These are phyloP conservation scores for Bruchidius siliquastri DNA, from an alignment of 2,888 invertebrate species.

Conservation along the genomic window DNA sequence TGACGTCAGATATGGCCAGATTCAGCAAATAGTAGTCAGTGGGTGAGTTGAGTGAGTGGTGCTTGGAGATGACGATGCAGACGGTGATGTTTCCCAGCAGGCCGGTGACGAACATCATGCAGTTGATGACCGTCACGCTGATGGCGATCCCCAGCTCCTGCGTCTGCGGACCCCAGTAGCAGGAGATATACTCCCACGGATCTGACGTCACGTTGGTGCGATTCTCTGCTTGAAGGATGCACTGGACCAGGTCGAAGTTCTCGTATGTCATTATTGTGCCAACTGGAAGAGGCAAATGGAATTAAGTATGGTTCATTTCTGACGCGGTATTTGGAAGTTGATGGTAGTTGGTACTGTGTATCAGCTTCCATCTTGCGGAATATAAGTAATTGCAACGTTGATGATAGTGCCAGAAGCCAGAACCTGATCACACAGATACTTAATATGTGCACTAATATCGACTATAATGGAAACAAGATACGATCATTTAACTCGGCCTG, in stretches of 20 bases:
- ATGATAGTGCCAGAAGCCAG: too few relatives aligned
- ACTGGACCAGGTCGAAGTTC: conserved; percentile 2
- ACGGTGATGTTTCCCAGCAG: conserved; percentile 79
- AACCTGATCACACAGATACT: too few relatives aligned
- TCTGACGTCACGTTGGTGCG: conserved; percentile 15
- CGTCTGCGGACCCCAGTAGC: conserved; percentile 36
- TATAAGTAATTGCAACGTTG: too few relatives aligned
- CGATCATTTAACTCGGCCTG: too few relatives aligned
- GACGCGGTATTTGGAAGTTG: too few relatives aligned
- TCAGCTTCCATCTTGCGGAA: too few relatives aligned
- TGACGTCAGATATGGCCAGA: conserved; percentile 79
- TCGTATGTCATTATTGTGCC: conserved; percentile 6
- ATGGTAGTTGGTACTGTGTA: too few relatives aligned
- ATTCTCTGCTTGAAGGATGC: conserved; percentile 14
- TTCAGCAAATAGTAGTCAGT: conserved; percentile 91
- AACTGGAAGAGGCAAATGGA: neutral
- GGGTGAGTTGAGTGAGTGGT: conserved; percentile 80
- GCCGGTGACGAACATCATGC: conserved; percentile 76
- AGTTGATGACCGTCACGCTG: conserved; percentile 65
- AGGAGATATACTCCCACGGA: conserved; percentile 32
- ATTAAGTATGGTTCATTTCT: too few relatives aligned
- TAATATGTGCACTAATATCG: too few relatives aligned
- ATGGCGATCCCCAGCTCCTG: conserved; percentile 39
- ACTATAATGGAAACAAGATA: too few relatives aligned
- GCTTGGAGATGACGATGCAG: conserved; percentile 77